Evolutionary conservation across 2,888 invertebrate genomes (phyloP).

Genomic region (Laspeyria flexula): DNA sequence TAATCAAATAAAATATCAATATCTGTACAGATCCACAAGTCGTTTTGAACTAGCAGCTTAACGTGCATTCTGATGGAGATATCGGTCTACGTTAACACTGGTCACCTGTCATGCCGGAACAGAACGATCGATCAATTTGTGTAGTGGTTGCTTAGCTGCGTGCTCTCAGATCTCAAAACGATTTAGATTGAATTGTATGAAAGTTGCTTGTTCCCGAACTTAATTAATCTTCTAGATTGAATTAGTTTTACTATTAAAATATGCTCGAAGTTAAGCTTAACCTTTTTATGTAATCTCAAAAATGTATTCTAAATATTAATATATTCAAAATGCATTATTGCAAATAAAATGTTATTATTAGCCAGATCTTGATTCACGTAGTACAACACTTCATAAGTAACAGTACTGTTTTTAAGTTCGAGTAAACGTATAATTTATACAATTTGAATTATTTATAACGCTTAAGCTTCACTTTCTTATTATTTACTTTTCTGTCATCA

Average conservation of each 20-base stretch:
- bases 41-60: neutral
- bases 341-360: too few species aligned
- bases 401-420: too few species aligned
- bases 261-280: too few species aligned
- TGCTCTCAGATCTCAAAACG: neutral
- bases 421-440: neutral
- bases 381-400: too few species aligned
- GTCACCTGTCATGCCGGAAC: neutral
- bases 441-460: neutral
- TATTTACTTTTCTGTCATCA: conserved; percentile 9
- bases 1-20: neutral
- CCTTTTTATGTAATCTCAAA: too few species aligned
- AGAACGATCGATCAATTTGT: neutral
- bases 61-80: neutral
- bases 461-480: neutral
- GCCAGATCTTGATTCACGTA: too few species aligned
- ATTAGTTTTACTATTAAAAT: neutral
- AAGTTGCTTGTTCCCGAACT: neutral
- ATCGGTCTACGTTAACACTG: neutral
- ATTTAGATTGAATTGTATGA: neutral
- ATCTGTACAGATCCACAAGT: neutral
- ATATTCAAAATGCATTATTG: too few species aligned
- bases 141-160: neutral
- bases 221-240: neutral
- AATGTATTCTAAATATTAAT: too few species aligned